A percentile compares a stretch with the other conserved stretches of the same genome.
These are phyloP conservation scores for Anguilla anguilla DNA, from an alignment of 2,797 vertebrate genomes.

Conservation along the genomic window DNA sequence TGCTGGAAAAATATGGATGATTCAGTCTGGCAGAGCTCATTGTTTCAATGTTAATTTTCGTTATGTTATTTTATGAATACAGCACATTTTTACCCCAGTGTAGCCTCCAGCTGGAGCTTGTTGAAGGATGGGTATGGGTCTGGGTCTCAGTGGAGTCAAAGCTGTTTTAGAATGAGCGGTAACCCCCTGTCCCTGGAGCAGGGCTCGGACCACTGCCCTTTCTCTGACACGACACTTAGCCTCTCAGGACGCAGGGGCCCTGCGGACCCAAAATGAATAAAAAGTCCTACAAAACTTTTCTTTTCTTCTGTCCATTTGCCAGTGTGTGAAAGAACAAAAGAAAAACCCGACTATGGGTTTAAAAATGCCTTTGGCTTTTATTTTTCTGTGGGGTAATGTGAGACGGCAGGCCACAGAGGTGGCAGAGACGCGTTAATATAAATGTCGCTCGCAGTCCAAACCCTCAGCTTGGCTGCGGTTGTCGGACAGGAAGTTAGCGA, in stretches of 20 bases:
- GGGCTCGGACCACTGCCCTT: neutral
- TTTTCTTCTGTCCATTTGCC: neutral
- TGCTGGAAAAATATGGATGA: neutral
- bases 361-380: neutral
- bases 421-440: neutral
- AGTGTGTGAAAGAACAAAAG: neutral
- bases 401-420: neutral
- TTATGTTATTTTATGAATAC: neutral
- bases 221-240: neutral
- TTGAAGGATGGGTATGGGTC: neutral
- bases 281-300: neutral
- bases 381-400: neutral
- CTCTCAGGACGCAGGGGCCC: neutral
- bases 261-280: neutral
- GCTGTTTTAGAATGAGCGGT: neutral
- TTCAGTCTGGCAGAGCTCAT: neutral
- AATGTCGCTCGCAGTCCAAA: neutral
- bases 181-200: neutral
- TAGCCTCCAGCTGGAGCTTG: neutral
- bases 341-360: too few species aligned
- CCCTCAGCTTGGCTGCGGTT: constrained; percentile 29
- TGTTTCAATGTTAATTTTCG: neutral
- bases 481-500: constrained; percentile 45
- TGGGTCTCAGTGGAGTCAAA: neutral
- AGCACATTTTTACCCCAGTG: neutral